phyloP scores from a whole-genome alignment of 2,888 invertebrate genomes.

The Stenurella melanura region DNA sequence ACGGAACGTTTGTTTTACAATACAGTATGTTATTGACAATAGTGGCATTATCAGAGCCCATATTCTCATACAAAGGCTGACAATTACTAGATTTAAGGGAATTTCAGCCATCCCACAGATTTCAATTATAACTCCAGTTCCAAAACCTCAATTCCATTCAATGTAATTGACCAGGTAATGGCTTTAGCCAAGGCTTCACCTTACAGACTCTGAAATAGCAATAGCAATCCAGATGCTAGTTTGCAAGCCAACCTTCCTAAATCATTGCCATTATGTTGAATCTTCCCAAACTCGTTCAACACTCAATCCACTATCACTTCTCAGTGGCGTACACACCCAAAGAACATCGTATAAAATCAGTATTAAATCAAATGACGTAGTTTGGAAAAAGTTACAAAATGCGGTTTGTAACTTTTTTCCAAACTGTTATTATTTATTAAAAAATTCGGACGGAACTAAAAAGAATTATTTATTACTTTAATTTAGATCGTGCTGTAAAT shows the following conservation, averaged over 20 bases:
- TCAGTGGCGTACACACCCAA: slow-evolving; percentile 19
- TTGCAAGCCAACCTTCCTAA: slow-evolving; percentile 66
- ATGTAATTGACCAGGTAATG: slow-evolving; percentile 74
- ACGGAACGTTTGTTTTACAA: not conserved
- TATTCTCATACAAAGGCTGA: slow-evolving; percentile 66
- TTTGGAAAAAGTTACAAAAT: too few species aligned
- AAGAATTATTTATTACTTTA: too few species aligned
- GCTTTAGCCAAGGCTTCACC: slow-evolving; percentile 72
- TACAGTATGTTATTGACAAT: slow-evolving; percentile 49
- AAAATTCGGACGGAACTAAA: too few species aligned
- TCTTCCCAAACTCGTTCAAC: slow-evolving; percentile 53
- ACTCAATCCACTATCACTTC: slow-evolving; percentile 33
- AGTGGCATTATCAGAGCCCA: slow-evolving; percentile 57
- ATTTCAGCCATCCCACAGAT: slow-evolving; percentile 73
- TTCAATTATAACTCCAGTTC: slow-evolving; percentile 73
- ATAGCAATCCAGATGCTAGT: slow-evolving; percentile 63
- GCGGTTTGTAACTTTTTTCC: too few species aligned
- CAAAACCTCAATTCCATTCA: slow-evolving; percentile 73
- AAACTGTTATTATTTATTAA: too few species aligned
- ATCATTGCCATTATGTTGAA: slow-evolving; percentile 67
- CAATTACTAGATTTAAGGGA: slow-evolving; percentile 73
- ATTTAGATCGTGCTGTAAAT: too few species aligned
- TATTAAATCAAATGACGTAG: not conserved
- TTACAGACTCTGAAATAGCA: slow-evolving; percentile 69
- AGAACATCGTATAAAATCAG: not conserved